Percentiles rank a stretch among this genome's conserved stretches.
These are phyloP conservation scores for Leptopilina boulardi DNA, from an alignment of 1,140 invertebrate species.

Conservation along the genomic window DNA sequence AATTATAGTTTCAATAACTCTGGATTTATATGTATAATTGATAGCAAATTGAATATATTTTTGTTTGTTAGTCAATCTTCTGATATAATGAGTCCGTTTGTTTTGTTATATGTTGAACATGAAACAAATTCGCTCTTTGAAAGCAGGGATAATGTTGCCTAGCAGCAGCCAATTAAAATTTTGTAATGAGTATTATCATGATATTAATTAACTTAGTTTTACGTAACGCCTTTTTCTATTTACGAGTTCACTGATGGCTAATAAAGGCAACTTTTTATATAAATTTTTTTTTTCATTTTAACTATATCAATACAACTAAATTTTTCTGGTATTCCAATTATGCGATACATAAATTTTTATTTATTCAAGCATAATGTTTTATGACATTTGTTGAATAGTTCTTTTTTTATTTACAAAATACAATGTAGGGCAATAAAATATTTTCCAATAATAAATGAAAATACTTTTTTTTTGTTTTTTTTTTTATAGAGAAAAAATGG, in stretches of 20 bases:
- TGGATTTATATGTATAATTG: neutral
- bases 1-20: neutral
- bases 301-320: too few relatives aligned
- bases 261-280: neutral
- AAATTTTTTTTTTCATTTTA: neutral
- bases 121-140: neutral
- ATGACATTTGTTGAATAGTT: too few relatives aligned
- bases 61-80: neutral
- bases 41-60: neutral
- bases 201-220: conserved; percentile 15
- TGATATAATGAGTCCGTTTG: neutral
- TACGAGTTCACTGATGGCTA: neutral
- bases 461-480: too few relatives aligned
- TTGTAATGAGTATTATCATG: conserved; percentile 23
- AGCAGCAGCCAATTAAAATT: conserved; percentile 29
- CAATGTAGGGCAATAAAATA: neutral
- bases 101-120: conserved; percentile 7
- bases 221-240: neutral
- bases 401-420: too few relatives aligned
- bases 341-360: too few relatives aligned
- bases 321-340: too few relatives aligned
- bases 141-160: conserved; percentile 10
- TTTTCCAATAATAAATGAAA: too few relatives aligned
- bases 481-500: too few relatives aligned
- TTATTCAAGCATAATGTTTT: too few relatives aligned